These are phyloP conservation scores for Girardinichthys multiradiatus DNA, from an alignment of 2,113 vertebrate genomes.

Conservation along the genomic window DNA sequence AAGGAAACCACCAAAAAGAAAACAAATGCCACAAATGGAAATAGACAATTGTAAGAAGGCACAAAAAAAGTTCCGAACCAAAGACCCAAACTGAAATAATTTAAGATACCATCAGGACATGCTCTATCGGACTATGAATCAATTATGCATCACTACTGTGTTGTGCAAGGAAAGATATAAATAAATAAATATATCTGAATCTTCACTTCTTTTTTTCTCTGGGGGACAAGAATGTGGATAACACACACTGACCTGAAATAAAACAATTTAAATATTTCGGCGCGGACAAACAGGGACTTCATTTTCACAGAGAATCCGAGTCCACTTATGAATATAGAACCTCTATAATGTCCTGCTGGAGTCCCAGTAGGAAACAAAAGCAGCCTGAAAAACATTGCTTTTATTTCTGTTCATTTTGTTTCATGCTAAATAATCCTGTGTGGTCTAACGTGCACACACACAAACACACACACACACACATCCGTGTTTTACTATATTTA, in stretches of 20 bases:
- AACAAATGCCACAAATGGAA: neutral
- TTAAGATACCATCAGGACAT: neutral
- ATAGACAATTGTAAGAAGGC: neutral
- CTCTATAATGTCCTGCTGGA: neutral
- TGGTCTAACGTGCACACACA: neutral
- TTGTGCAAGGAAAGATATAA: neutral
- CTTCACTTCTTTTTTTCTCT: neutral
- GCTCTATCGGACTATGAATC: neutral
- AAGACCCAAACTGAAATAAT: neutral
- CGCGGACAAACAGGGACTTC: neutral
- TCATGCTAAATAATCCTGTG: neutral
- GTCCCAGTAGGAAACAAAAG: neutral
- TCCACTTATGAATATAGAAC: neutral
- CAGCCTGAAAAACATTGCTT: neutral
- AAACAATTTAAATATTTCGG: slow-evolving; percentile 12
- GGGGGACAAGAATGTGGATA: neutral
- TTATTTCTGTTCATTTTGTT: neutral
- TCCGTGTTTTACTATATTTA: too few relatives aligned
- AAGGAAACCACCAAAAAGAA: slow-evolving; percentile 1
- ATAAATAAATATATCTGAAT: neutral
- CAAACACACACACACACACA: neutral
- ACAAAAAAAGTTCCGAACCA: neutral
- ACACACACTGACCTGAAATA: neutral
- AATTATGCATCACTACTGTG: slow-evolving; percentile 13
- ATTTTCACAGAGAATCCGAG: neutral